Base-by-base conservation (phyloP, 2,888 invertebrate species). In the Seira sanloemensis region DNA sequence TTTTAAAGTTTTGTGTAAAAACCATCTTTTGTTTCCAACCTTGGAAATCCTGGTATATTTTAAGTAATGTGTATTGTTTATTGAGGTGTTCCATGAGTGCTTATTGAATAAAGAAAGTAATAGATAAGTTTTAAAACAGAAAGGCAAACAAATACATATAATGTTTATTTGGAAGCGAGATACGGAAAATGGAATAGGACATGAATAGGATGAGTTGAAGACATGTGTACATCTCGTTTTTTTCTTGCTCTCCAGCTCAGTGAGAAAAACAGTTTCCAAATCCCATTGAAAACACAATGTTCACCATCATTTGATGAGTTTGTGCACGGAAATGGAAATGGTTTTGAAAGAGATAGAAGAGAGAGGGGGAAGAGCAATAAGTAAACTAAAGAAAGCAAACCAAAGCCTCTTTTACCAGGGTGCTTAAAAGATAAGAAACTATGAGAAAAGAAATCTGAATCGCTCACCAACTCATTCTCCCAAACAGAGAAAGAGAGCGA, bases 291-390 rank as follows among this genome's bases (percentile, higher is more conserved):
- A 83, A 27, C 72, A 27, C 72, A 83, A 37, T 82, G 82, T 82
- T 76, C 76, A 76, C 75, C 80, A 81, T 75, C 80, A 81, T 76
- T 82, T 82, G 77, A 83, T 83, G 82, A 83, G 82, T 83, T 83
- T 83, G 82, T 83, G 82, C 82, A 83, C 82, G 82, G 82, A 83
- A 83, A 77, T 83, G 77, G 82, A 83, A 83, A 83, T 83, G 82
- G 82, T 54, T 37, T 37, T 37, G 37, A 37, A 12, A 12, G n/a
- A n/a, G n/a, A n/a, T n/a, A n/a, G 12, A 37, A 37, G 37, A 37
- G 12, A 37, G 12, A 37, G 37, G 12, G 77, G 72, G 76, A 76
- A 75, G 82, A 83, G 82, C 77, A 83, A 82, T 82, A 82, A 82
- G 76, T 82, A 82, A 82, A 82, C 75, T 65, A 82, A 82, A 76